Percentiles rank a stretch among this genome's conserved stretches.
Evolutionary conservation across 2,888 invertebrate species (phyloP).

Genomic region (Meiosimyza platycephala): DNA sequence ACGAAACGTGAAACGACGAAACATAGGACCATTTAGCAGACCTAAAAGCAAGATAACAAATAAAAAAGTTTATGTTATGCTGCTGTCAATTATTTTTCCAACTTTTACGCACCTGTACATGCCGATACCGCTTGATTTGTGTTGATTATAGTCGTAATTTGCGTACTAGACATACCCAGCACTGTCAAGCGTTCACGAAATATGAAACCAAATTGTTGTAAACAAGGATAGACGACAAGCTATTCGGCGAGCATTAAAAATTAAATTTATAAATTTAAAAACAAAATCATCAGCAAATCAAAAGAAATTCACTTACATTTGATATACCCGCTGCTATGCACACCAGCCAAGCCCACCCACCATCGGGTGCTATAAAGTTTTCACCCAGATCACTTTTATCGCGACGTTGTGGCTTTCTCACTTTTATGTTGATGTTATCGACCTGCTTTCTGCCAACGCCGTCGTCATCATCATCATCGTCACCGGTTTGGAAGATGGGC

Average conservation of each 20-base stretch:
- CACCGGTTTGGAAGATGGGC: slow-evolving; percentile 59
- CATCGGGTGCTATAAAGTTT: slow-evolving; percentile 78
- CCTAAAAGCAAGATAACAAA: slow-evolving; percentile 42
- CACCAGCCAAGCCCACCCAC: slow-evolving; percentile 81
- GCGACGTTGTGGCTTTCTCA: slow-evolving; percentile 64
- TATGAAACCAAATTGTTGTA: slow-evolving; percentile 80
- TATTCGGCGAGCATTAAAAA: slow-evolving; percentile 56
- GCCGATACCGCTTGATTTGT: slow-evolving; percentile 77
- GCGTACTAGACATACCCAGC: slow-evolving; percentile 74
- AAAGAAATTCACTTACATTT: slow-evolving; percentile 71
- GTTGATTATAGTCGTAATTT: slow-evolving; percentile 79
- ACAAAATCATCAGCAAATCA: no score
- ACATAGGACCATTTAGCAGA: slow-evolving; percentile 78
- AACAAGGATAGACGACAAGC: slow-evolving; percentile 75
- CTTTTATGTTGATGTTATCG: slow-evolving; percentile 36
- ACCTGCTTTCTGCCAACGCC: slow-evolving; percentile 37
- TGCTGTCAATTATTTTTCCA: no score
- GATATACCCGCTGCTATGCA: slow-evolving; percentile 78
- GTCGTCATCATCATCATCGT: slow-evolving; percentile 38
- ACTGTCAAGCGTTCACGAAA: slow-evolving; percentile 74
- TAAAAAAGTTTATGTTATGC: background rate
- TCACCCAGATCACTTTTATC: slow-evolving; percentile 66
- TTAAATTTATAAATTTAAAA: no score
- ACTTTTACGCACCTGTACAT: slow-evolving; percentile 71
- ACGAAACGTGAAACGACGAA: slow-evolving; percentile 76